These are phyloP conservation scores for Orientallactaga sibirica DNA, from an alignment of 2,797 vertebrate species.

Conservation along the genomic window DNA sequence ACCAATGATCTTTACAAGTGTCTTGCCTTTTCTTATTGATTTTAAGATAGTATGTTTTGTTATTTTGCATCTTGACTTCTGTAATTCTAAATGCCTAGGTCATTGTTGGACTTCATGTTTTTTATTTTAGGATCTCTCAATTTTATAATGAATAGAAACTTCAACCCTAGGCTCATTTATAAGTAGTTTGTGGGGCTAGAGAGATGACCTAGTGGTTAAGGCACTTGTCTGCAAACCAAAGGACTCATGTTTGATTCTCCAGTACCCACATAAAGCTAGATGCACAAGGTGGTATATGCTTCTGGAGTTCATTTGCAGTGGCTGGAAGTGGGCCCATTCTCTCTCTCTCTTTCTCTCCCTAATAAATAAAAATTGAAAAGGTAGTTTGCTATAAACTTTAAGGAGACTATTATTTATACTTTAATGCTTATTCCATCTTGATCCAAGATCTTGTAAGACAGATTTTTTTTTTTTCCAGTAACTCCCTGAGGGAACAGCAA, in stretches of 20 bases:
- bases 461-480: neutral
- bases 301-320: too few relatives aligned
- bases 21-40: neutral
- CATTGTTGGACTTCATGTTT: neutral
- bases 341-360: too few relatives aligned
- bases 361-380: too few relatives aligned
- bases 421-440: neutral
- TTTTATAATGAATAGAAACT: constrained; percentile 3
- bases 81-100: neutral
- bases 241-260: too few relatives aligned
- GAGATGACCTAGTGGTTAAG: too few relatives aligned
- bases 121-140: neutral
- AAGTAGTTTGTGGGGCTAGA: neutral
- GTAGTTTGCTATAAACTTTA: neutral
- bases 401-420: constrained; percentile 27
- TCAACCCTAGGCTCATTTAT: neutral
- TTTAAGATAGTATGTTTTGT: neutral
- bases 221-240: too few relatives aligned
- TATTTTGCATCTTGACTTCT: neutral
- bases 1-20: neutral
- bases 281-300: too few relatives aligned
- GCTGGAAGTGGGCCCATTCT: too few relatives aligned
- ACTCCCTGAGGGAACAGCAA: neutral
- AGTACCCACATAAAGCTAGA: too few relatives aligned
- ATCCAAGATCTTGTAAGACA: neutral